Evolutionary conservation across 2,113 vertebrate genomes (phyloP).

Genomic region (Myotis brandtii): DNA sequence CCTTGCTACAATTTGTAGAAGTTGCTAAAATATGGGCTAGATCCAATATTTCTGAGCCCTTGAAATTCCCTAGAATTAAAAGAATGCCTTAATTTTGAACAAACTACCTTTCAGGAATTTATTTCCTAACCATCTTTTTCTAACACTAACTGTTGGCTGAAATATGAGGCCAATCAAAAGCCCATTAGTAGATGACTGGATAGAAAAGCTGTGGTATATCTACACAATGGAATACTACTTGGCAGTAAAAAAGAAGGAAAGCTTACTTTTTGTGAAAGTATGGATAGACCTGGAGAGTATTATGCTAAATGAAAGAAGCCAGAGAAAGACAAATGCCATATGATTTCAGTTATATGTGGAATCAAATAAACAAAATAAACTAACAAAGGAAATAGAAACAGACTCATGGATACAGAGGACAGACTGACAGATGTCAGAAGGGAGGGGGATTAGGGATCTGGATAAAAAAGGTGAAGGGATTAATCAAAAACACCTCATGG

Average conservation of each 20-base stretch:
- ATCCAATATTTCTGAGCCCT: neutral
- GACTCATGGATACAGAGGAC: neutral
- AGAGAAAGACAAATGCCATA: neutral
- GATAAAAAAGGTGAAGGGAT: neutral
- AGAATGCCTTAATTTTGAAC: constrained; percentile 48
- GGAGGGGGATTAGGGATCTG: neutral
- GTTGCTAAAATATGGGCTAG: constrained; percentile 4
- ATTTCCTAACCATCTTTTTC: constrained; percentile 63
- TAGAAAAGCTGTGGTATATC: neutral
- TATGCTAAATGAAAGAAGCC: neutral
- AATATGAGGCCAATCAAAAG: constrained; percentile 60
- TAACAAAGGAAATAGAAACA: neutral
- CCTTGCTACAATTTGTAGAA: constrained; percentile 33
- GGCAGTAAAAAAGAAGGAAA: neutral
- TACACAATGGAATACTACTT: neutral
- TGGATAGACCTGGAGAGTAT: neutral
- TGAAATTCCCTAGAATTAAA: constrained; percentile 39
- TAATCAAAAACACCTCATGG: neutral
- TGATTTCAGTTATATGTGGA: neutral
- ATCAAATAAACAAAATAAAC: neutral
- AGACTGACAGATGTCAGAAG: neutral
- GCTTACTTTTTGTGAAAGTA: neutral
- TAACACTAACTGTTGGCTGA: constrained; percentile 30
- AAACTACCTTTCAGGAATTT: constrained; percentile 49
- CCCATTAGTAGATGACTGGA: neutral